These are phyloP conservation scores for Archilochus colubris DNA, from an alignment of 2,113 vertebrate species.

Conservation along the genomic window DNA sequence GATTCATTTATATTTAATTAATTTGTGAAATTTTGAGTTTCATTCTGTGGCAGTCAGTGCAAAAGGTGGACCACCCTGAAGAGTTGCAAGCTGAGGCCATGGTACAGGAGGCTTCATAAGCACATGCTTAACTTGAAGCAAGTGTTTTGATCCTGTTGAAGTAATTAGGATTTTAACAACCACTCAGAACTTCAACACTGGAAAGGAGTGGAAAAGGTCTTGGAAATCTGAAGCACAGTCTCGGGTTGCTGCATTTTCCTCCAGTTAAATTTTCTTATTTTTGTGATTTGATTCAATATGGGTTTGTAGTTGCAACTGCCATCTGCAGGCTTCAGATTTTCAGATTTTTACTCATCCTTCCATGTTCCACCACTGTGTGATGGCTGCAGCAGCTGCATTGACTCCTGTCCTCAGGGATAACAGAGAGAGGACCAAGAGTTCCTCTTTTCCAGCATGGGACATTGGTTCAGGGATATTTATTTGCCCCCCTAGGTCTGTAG, in stretches of 20 bases:
- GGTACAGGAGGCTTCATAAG: not conserved
- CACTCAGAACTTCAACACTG: not conserved
- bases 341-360: not conserved
- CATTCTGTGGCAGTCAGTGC: not conserved
- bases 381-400: rapidly evolving
- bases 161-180: not conserved
- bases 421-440: not conserved
- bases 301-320: not conserved
- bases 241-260: not conserved
- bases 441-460: rapidly evolving
- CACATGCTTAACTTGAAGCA: not conserved
- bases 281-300: rapidly evolving
- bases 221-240: not conserved
- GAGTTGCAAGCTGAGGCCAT: not conserved
- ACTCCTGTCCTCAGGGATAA: rapidly evolving
- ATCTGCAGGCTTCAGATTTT: not conserved
- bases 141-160: not conserved
- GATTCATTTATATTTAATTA: not conserved
- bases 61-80: not conserved
- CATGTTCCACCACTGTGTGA: rapidly evolving
- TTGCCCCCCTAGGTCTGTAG: not conserved
- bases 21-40: not conserved
- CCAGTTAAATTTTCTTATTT: not conserved
- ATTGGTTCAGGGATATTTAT: not conserved
- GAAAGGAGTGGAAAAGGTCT: not conserved